Percentiles rank a stretch among this genome's conserved stretches.
Conservation (phyloP, 2,797 vertebrate genomes). For the Enteromius thamalakanensis region DNA sequence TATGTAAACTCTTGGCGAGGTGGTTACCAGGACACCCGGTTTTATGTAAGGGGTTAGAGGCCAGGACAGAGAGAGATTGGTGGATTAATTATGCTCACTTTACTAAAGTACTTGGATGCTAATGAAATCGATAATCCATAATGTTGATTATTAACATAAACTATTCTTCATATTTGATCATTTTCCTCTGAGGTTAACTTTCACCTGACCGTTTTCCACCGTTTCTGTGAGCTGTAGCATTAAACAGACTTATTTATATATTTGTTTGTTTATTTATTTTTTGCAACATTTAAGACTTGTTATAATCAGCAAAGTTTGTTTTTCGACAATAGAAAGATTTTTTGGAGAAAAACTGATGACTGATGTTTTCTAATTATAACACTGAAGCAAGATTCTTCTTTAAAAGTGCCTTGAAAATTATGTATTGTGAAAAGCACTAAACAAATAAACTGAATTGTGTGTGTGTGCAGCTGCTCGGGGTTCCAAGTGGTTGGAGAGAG, state of each 20-base stretch:
- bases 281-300: background rate
- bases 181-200: background rate
- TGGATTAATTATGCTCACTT: conserved; percentile 22
- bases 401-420: background rate
- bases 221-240: background rate
- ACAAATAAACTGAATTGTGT: background rate
- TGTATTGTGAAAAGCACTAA: background rate
- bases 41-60: conserved; percentile 66
- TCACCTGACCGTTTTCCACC: background rate
- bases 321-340: background rate
- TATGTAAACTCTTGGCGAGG: conserved; percentile 72
- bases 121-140: background rate
- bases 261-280: too few species aligned
- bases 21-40: conserved; percentile 66
- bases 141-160: too few species aligned
- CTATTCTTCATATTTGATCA: background rate
- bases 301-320: background rate
- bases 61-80: conserved; percentile 2
- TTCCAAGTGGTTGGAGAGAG: conserved; percentile 85
- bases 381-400: background rate
- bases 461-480: conserved; percentile 82
- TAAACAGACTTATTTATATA: background rate
- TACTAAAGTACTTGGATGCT: background rate
- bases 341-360: background rate
- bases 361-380: background rate